phyloP scores from a whole-genome alignment of 2,888 invertebrate species.

The Acrocyrtus sp. region DNA sequence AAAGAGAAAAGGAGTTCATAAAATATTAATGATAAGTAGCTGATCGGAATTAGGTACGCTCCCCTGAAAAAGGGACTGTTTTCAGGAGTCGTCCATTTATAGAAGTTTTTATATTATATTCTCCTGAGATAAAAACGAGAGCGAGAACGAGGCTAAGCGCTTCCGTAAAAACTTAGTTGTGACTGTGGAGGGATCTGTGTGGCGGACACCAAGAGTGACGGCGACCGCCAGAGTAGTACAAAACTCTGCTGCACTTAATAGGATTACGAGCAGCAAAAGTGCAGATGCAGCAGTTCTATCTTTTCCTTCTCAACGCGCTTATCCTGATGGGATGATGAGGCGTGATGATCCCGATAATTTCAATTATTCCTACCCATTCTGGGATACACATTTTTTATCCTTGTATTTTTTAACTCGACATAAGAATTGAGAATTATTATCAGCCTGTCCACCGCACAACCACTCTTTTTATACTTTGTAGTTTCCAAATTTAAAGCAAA shows the following conservation, averaged over 20 bases:
- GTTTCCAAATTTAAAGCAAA: too few relatives aligned
- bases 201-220: slow-evolving; percentile 47
- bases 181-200: background rate
- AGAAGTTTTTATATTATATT: background rate
- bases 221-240: slow-evolving; percentile 47
- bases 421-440: slow-evolving; percentile 13
- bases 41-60: background rate
- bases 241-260: background rate
- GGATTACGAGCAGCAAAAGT: slow-evolving; percentile 4
- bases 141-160: background rate
- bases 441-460: background rate
- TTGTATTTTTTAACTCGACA: background rate
- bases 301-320: slow-evolving; percentile 32
- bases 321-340: slow-evolving; percentile 44
- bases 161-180: slow-evolving; percentile 1
- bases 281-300: slow-evolving; percentile 1
- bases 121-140: background rate
- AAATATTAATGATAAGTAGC: background rate
- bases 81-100: background rate
- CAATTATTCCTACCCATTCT: slow-evolving; percentile 42
- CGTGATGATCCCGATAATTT: slow-evolving; percentile 46
- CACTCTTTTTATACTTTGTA: slow-evolving; percentile 35
- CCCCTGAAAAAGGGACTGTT: background rate
- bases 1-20: slow-evolving; percentile 13
- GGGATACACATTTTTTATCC: background rate